Base-by-base conservation (phyloP, 2,113 vertebrate genomes). In the Anas platyrhynchos region DNA sequence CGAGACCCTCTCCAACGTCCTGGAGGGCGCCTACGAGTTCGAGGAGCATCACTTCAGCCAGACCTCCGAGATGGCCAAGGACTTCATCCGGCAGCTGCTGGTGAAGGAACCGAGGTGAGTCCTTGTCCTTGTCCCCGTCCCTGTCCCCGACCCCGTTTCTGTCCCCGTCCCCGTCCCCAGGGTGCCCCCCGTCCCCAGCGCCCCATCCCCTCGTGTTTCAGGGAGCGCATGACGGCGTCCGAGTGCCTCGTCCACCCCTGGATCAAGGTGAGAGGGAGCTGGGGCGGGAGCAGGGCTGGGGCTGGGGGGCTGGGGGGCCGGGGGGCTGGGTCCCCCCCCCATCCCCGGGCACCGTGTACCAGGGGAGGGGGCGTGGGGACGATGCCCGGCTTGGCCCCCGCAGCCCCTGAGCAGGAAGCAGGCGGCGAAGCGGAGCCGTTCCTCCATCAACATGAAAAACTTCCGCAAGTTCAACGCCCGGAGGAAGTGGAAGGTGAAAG, bases 401-500 rank as follows among this genome's bases (percentile, higher is more conserved):
- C 17, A 98, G 98, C 98, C 98, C 26, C 89, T 98, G 87, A 98
- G 93, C 78, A 95, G 95, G 52, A 98, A 93, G 77, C 97, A 98
- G 88, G 91, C 59, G 5, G 94, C 69, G 17, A 98, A 95, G 27
- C 96, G 98, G 67, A 98, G 98, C 61, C 98, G 97, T 9, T 98
- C 98, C 32, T 98, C 98, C 59, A 98, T 99, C 96, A 98, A 98
- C 79, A 99, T 99, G 96, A 98, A 97, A 95, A 98, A 91, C 94
- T 98, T 99, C 83, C 98, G 98, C 92, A 98, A 91, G 34, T 98
- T 98, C 86, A 98, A 98, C 0, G 97, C 98, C 22, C 97, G 94
- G 61, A 97, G 98, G 86, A 98, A 98, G 91, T 98, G 98, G 98
- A 98, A 98, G 98, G 98, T 98, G 71, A 95, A 84, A 8, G 6